Percentiles rank a stretch among this genome's conserved stretches.
Evolutionary conservation across 1,140 invertebrate species (phyloP).

Genomic region (Drosophila oshimai): DNA sequence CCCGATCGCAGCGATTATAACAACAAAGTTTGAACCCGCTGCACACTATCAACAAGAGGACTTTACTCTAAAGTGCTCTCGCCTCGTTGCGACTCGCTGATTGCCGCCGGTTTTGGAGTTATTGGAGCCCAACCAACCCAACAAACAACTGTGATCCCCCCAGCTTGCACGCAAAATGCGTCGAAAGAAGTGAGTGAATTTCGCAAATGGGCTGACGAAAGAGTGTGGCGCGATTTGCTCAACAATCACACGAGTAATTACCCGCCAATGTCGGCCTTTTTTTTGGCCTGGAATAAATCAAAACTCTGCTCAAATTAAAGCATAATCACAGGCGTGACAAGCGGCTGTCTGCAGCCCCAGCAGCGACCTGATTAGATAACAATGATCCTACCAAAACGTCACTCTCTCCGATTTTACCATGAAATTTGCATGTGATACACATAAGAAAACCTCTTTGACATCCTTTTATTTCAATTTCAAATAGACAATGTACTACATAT

Average conservation of each 20-base stretch:
- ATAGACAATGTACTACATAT: too few relatives aligned
- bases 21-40: constrained; percentile 6
- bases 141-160: background rate
- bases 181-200: constrained; percentile 45
- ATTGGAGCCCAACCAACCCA: too few relatives aligned
- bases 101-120: constrained; percentile 12
- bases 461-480: too few relatives aligned
- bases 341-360: constrained; percentile 50
- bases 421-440: constrained; percentile 1
- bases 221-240: constrained; percentile 9
- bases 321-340: constrained; percentile 79
- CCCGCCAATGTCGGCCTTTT: constrained; percentile 18
- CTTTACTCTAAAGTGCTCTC: constrained; percentile 19
- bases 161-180: constrained; percentile 25
- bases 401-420: background rate
- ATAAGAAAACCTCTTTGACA: too few relatives aligned
- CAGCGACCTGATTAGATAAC: constrained; percentile 55
- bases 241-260: constrained; percentile 19
- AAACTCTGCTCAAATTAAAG: constrained; percentile 64
- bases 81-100: constrained; percentile 16
- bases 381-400: background rate
- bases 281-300: constrained; percentile 64
- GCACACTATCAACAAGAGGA: background rate
- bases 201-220: constrained; percentile 38
- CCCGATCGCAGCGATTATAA: constrained; percentile 3